Conservation (phyloP, 1,140 invertebrate species). For the Rhagoletis pomonella region DNA sequence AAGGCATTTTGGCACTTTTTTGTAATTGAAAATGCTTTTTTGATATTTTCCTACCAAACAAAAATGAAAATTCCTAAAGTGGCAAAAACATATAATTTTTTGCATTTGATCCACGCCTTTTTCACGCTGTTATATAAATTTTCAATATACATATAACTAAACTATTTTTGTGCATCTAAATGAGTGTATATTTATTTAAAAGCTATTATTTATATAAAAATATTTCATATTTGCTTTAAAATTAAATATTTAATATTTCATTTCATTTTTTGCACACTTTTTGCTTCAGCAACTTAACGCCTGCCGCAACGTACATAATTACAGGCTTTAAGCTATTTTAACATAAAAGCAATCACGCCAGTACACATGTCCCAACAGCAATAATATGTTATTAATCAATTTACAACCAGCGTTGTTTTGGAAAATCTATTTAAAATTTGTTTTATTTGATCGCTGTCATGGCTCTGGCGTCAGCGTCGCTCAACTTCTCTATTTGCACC, state of each 20-base stretch:
- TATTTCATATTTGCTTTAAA: neutral
- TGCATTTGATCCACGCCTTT: neutral
- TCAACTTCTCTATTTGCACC: neutral
- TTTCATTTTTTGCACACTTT: neutral
- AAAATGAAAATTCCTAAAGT: no score
- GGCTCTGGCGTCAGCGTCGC: constrained; percentile 25
- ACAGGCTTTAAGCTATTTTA: neutral
- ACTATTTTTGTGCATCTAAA: no score
- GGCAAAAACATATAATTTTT: no score
- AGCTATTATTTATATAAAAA: neutral
- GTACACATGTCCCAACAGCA: neutral
- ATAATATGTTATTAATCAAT: constrained; percentile 46
- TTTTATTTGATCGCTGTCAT: neutral
- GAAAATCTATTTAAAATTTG: no score
- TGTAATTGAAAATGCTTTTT: neutral
- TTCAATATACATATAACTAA: neutral
- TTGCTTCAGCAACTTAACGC: neutral
- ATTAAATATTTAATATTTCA: neutral
- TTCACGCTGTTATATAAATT: neutral
- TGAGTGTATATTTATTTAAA: no score
- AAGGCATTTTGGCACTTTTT: no score
- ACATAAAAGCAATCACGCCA: no score
- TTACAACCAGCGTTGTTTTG: neutral
- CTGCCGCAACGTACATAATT: neutral
- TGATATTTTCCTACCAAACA: no score